phyloP scores from a whole-genome alignment of 2,888 invertebrate genomes.

The Plagiodera versicolora region DNA sequence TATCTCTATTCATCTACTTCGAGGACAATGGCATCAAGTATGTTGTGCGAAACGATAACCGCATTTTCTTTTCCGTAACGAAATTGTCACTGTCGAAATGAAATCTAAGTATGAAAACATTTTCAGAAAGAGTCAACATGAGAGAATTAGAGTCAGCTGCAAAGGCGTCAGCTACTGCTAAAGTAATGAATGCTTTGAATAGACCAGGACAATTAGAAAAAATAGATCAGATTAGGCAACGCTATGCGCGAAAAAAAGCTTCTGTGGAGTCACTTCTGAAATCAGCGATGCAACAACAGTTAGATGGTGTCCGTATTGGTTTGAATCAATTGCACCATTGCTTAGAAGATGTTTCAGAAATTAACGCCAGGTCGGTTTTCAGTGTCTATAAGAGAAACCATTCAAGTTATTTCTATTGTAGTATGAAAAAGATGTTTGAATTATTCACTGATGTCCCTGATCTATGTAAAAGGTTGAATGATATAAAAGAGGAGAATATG shows the following conservation, averaged over 20 bases:
- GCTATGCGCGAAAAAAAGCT: slow-evolving; percentile 77
- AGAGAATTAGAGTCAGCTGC: slow-evolving; percentile 77
- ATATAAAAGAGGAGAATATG: slow-evolving; percentile 89
- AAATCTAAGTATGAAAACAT: neutral
- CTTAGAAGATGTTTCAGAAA: slow-evolving; percentile 80
- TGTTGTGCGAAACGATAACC: neutral
- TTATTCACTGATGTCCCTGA: slow-evolving; percentile 76
- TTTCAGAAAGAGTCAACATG: slow-evolving; percentile 53
- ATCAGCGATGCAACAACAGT: slow-evolving; percentile 97
- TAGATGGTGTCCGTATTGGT: slow-evolving; percentile 95
- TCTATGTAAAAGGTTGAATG: slow-evolving; percentile 77
- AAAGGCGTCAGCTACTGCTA: slow-evolving; percentile 75
- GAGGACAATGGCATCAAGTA: neutral
- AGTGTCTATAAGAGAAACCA: neutral
- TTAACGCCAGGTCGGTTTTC: slow-evolving; percentile 58
- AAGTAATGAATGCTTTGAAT: slow-evolving; percentile 90
- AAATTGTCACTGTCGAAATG: neutral
- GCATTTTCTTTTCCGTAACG: too few relatives aligned
- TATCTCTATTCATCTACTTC: too few relatives aligned
- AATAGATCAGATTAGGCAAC: slow-evolving; percentile 76
- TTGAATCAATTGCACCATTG: slow-evolving; percentile 87
- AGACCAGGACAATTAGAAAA: slow-evolving; percentile 94
- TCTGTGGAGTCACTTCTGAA: slow-evolving; percentile 94
- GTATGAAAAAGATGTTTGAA: slow-evolving; percentile 76
- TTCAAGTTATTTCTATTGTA: slow-evolving; percentile 46